Evolutionary conservation across 2,888 invertebrate genomes (phyloP).

Genomic region (Cantharis lateralis): DNA sequence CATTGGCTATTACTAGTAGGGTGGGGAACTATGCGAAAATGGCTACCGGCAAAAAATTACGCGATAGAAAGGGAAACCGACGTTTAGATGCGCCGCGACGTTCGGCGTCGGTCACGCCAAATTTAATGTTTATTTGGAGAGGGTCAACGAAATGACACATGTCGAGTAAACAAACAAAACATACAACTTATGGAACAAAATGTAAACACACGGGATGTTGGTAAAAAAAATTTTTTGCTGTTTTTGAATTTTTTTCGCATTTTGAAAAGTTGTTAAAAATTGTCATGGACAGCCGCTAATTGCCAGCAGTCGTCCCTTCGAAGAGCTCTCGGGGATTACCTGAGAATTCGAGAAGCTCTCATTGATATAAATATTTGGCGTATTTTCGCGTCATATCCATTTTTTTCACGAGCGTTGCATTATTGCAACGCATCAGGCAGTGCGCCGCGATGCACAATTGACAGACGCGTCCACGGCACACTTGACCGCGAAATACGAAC

Average conservation of each 20-base stretch:
- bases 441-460: slow-evolving; percentile 39
- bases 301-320: background rate
- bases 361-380: slow-evolving; percentile 32
- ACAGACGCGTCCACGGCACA: slow-evolving; percentile 43
- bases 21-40: slow-evolving; percentile 46
- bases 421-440: slow-evolving; percentile 36
- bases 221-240: background rate
- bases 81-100: slow-evolving; percentile 30
- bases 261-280: slow-evolving; percentile 1
- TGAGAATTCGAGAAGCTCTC: slow-evolving; percentile 38
- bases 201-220: slow-evolving; percentile 8
- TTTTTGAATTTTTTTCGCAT: background rate
- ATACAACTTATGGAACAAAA: slow-evolving; percentile 19
- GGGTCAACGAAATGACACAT: slow-evolving; percentile 27
- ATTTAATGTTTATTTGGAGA: slow-evolving; percentile 19
- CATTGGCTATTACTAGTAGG: slow-evolving; percentile 47
- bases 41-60: slow-evolving; percentile 46
- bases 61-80: slow-evolving; percentile 45
- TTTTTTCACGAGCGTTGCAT: slow-evolving; percentile 35
- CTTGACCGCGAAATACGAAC: slow-evolving; percentile 50
- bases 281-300: background rate
- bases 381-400: slow-evolving; percentile 32
- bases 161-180: slow-evolving; percentile 21
- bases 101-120: slow-evolving; percentile 30
- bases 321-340: slow-evolving; percentile 25